Evolutionary conservation across 2,797 vertebrate genomes (phyloP), one percentile per base, ranked within the genome.

Genomic region (Xenopus petersii): DNA sequence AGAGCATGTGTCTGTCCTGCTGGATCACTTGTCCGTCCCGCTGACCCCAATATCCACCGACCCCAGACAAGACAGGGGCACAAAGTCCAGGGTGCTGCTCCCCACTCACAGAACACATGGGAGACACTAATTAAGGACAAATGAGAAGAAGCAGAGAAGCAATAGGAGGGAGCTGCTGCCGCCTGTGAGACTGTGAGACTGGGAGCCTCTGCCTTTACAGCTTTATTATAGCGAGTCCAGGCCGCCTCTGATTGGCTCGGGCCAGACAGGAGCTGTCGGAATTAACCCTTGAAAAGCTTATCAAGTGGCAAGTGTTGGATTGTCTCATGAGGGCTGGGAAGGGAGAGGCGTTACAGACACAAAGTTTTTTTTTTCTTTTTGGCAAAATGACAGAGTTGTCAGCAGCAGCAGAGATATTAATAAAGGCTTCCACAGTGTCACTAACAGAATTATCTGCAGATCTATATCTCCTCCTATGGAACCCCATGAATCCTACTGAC

Each of bases 211-310:
- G 93, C 90, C 93, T 94, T 90, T 93, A 93, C 93, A 92, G 92
- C 94, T 94, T 94, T 97, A 95, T 96, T 97, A 97, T 98, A 97
- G 94, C 94, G 92, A 93, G 92, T 93, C 94, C 94, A 90, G 93
- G 91, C 92, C 94, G 92, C 88, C 93, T 90, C 94, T 98, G 94
- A 97, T 98, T 98, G 96, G 96, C 92, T 94, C 88, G 87, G 87
- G 89, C 87, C 76, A 91, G 91, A 90, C 92, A 90, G 94, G 94
- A 94, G 49, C 93, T 82, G 87, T 88, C 93, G 94, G 95, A 94
- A 94, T 93, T 92, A 91, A 91, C 93, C 92, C 93, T 94, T 89
- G 92, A 58, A 17, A 58, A 15, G 15, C 2, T 42, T 7, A 51
- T 12, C 49, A 51, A 51, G 49, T 42, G 6, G 36, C 36, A 42